These are phyloP conservation scores for Drosophila takahashii DNA, from an alignment of 1,140 invertebrate genomes.

Conservation along the genomic window DNA sequence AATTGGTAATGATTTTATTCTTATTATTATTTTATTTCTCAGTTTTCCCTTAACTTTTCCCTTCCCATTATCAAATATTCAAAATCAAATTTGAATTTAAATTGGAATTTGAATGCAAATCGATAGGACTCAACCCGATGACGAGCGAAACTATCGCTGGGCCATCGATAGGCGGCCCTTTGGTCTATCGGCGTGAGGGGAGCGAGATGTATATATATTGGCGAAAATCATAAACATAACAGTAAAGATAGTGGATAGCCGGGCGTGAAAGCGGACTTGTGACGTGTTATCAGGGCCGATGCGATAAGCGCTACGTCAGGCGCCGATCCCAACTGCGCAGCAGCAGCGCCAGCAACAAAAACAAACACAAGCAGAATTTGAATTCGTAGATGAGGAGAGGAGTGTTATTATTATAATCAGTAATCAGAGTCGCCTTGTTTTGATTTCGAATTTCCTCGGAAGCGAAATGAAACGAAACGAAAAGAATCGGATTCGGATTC, in stretches of 20 bases:
- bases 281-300: conserved; percentile 22
- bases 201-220: not conserved
- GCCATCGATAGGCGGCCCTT: conserved; percentile 13
- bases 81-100: conserved; percentile 1
- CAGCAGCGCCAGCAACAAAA: conserved; percentile 33
- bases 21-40: not conserved
- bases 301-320: not conserved
- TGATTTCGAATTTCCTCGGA: conserved; percentile 32
- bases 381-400: conserved; percentile 12
- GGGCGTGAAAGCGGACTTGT: conserved; percentile 23
- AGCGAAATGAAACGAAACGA: not conserved
- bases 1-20: too few species aligned
- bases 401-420: conserved; percentile 4
- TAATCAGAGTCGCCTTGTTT: conserved; percentile 28
- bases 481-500: not conserved
- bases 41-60: too few species aligned
- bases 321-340: conserved; percentile 26
- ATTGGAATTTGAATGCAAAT: not conserved
- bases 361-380: conserved; percentile 13
- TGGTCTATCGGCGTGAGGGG: conserved; percentile 3
- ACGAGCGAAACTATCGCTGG: conserved; percentile 1
- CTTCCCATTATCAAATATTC: not conserved
- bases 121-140: not conserved
- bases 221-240: conserved; percentile 32
- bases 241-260: conserved; percentile 34